phyloP scores from a whole-genome alignment of 2,888 invertebrate species.

The Zhuqinia jingwanae region DNA sequence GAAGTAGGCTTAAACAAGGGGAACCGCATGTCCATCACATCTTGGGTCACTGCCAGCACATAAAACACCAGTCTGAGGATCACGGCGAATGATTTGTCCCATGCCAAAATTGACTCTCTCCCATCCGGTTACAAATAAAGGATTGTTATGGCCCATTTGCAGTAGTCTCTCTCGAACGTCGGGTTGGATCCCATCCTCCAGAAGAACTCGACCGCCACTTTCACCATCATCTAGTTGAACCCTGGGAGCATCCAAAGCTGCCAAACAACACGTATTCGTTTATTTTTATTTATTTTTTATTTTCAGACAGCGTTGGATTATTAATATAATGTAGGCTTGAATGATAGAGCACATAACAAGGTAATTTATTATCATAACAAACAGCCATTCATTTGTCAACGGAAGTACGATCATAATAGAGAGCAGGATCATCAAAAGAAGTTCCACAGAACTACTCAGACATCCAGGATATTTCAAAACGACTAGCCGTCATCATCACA shows the following conservation, averaged over 20 bases:
- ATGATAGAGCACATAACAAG: not conserved
- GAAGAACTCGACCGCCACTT: constrained; percentile 69
- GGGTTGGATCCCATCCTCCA: constrained; percentile 77
- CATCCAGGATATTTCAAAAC: not conserved
- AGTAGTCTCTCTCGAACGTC: constrained; percentile 61
- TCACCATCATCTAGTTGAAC: constrained; percentile 74
- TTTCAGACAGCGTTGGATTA: not conserved
- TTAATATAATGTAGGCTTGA: not conserved
- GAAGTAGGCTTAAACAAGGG: constrained; percentile 32
- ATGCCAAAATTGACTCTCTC: constrained; percentile 69
- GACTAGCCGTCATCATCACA: not conserved
- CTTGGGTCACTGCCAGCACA: constrained; percentile 77
- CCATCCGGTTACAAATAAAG: constrained; percentile 64
- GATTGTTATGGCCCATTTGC: constrained; percentile 75
- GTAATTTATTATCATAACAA: constrained; percentile 31
- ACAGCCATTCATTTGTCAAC: constrained; percentile 20
- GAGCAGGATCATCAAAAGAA: not conserved
- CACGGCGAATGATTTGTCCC: constrained; percentile 76
- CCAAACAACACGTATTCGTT: not conserved
- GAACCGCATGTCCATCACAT: constrained; percentile 76
- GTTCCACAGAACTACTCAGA: not conserved
- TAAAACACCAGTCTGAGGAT: constrained; percentile 73
- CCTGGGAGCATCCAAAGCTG: constrained; percentile 76
- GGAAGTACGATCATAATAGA: not conserved
- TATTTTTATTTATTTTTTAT: not conserved